Evolutionary conservation across 1,140 invertebrate species (phyloP).

Genomic region (Latrodectus geometricus): DNA sequence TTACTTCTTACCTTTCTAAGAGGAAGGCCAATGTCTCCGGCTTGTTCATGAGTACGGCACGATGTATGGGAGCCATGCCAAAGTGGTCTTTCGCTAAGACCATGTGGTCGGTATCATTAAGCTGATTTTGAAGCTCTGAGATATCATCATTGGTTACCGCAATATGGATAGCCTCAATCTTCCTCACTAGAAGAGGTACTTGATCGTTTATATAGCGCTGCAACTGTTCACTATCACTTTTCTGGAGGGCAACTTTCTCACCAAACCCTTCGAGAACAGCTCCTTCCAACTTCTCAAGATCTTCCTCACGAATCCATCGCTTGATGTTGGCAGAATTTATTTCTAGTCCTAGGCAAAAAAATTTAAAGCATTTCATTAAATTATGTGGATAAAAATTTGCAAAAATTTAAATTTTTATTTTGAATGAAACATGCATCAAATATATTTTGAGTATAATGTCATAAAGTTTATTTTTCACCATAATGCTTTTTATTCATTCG

Average conservation of each 20-base stretch:
- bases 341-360: conserved; percentile 60
- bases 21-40: conserved; percentile 80
- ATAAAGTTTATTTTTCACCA: too few species aligned
- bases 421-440: background rate
- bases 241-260: conserved; percentile 66
- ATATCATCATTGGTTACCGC: conserved; percentile 65
- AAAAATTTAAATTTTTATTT: too few species aligned
- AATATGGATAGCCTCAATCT: conserved; percentile 64
- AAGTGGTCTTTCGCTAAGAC: conserved; percentile 79
- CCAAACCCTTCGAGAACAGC: conserved; percentile 90
- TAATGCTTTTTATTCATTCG: too few species aligned
- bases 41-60: conserved; percentile 85
- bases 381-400: too few species aligned
- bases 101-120: conserved; percentile 71
- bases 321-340: conserved; percentile 78
- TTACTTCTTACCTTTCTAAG: conserved; percentile 69
- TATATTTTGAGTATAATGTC: background rate
- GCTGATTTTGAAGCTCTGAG: conserved; percentile 59
- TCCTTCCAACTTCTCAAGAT: conserved; percentile 83
- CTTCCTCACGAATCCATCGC: conserved; percentile 91
- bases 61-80: conserved; percentile 74
- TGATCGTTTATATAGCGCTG: conserved; percentile 72
- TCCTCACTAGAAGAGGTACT: conserved; percentile 85
- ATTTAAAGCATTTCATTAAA: background rate
- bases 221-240: conserved; percentile 83